Conservation (phyloP, 2,113 vertebrate species). For the Catharus fuscescens region DNA sequence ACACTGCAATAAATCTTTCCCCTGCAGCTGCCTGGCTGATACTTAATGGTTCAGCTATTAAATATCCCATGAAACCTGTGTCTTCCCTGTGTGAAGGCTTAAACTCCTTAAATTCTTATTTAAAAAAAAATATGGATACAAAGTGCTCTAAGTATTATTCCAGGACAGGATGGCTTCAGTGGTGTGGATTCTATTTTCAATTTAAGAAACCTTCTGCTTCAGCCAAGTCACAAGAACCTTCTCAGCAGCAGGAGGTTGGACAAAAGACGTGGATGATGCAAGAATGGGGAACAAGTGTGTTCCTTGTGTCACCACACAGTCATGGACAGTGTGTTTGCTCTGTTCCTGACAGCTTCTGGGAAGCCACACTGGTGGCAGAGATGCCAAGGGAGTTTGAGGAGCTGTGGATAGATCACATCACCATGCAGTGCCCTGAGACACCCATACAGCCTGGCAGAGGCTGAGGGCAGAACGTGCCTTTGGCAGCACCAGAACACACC, state of each 20-base stretch:
- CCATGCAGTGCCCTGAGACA: background rate
- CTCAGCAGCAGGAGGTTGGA: background rate
- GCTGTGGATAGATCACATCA: background rate
- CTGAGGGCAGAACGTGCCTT: background rate
- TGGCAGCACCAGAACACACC: rapidly evolving
- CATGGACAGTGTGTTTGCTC: rapidly evolving
- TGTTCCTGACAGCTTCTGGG: background rate
- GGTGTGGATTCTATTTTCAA: background rate
- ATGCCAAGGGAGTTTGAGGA: background rate
- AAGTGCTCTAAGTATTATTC: background rate
- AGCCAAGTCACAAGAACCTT: background rate
- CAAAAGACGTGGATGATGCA: background rate
- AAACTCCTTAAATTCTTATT: slow-evolving; percentile 1
- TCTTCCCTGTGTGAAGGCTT: background rate
- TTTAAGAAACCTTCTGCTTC: background rate
- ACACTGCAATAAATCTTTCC: background rate
- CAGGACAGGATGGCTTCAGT: background rate
- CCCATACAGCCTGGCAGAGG: background rate
- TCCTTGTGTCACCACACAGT: background rate
- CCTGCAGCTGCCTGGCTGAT: background rate
- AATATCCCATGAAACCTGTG: background rate
- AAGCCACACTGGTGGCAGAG: background rate
- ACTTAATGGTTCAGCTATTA: background rate
- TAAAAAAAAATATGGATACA: background rate
- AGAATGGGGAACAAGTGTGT: background rate